Evolutionary conservation across 1,140 invertebrate species (phyloP).

Genomic region (Polypedilum vanderplanki): DNA sequence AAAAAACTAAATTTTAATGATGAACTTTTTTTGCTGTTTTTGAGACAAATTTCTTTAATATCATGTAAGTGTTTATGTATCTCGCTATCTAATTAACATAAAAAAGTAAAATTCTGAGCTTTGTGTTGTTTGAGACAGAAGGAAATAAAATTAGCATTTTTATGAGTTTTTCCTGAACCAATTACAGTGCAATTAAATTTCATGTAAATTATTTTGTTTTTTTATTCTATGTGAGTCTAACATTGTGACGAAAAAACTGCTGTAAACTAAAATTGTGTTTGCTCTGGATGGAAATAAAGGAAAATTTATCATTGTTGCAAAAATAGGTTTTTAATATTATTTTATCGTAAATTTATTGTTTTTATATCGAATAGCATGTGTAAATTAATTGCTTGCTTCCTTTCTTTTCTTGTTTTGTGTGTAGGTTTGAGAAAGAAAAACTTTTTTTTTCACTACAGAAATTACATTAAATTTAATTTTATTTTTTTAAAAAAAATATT

Average conservation of each 20-base stretch:
- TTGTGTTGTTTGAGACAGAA: neutral
- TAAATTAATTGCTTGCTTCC: slow-evolving; percentile 17
- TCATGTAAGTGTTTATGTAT: too few relatives aligned
- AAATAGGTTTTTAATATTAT: slow-evolving; percentile 24
- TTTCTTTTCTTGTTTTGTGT: neutral
- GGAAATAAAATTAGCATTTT: slow-evolving; percentile 14
- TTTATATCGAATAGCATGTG: slow-evolving; percentile 16
- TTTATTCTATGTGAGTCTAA: too few relatives aligned
- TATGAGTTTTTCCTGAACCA: slow-evolving; percentile 11
- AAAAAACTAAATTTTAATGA: too few relatives aligned
- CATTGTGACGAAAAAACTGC: too few relatives aligned
- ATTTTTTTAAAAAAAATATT: too few relatives aligned
- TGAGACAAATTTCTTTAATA: too few relatives aligned
- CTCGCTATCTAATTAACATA: too few relatives aligned
- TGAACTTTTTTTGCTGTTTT: too few relatives aligned
- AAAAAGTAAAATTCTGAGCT: too few relatives aligned
- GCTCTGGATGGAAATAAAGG: neutral
- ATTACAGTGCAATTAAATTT: slow-evolving; percentile 19
- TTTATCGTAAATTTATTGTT: slow-evolving; percentile 28
- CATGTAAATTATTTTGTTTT: neutral
- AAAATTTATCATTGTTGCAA: slow-evolving; percentile 24
- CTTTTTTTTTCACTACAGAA: neutral
- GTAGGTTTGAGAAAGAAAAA: neutral
- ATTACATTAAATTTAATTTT: too few relatives aligned
- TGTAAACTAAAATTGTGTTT: neutral